Evolutionary conservation across 1,140 invertebrate genomes (phyloP), one percentile per base, ranked within the genome.

Genomic region (Zelostemma sp.): DNA sequence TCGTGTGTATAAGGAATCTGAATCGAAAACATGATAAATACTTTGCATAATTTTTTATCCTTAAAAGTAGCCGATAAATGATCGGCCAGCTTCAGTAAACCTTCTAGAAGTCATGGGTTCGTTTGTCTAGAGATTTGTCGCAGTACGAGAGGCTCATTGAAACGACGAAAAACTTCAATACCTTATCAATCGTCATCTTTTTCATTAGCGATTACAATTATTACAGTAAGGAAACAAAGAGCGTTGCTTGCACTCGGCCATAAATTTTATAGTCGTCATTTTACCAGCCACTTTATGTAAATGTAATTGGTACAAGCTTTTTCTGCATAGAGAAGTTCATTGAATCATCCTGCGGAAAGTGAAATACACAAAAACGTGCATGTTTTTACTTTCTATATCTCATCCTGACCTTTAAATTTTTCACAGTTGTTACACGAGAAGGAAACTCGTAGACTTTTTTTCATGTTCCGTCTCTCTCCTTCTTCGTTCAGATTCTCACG

Each of bases 1-100:
- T 70, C 56, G 65, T 61, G 45, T 56, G 50, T 61, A 70, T 57
- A 57, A 56, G 57, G 40, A 60, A 47, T 64, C 48, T 25, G 48
- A 65, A 58, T 57, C 41, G 12, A 12, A 57, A 15, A 6, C 56
- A 31, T 57, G 46, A 65, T 61, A 61, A 53, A 70, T 60, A 16
- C 43, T 28, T 18, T 53, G 61, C 67, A 60, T 70, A 57, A 65
- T 61, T 61, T 57, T 38, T 5, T 19, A 48, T 48, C n/a, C n/a
- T n/a, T n/a, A n/a, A n/a, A n/a, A n/a, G n/a, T n/a, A 28, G 14
- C 11, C 19, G 21, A n/a, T 11, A 12, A 48, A 9, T 12, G 16
- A 47, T 47, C 25, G 17, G 17, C 18, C 25, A 8, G 4, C 16
- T 6, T 28, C 11, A n/a, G n/a, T 48, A 14, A 48, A 18, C 1